Conservation (phyloP, 2,888 invertebrate species). For the Serrognathus titanus region DNA sequence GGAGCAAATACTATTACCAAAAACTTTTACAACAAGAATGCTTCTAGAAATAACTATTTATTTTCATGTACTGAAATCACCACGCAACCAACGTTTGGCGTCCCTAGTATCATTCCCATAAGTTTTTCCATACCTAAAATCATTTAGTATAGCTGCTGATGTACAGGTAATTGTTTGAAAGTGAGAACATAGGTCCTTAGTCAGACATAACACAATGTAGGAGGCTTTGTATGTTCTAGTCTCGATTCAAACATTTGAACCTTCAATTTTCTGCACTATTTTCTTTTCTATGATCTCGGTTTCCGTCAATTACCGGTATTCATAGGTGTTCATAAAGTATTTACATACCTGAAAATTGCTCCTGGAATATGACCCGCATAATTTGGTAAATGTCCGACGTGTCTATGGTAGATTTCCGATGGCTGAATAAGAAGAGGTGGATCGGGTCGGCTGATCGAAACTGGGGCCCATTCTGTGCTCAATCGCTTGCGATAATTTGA, state of each 20-base stretch:
- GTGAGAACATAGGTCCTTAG: too few species aligned
- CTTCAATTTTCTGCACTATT: too few species aligned
- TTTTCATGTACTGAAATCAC: slow-evolving; percentile 53
- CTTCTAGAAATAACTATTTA: too few species aligned
- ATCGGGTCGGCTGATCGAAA: slow-evolving; percentile 54
- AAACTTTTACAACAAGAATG: too few species aligned
- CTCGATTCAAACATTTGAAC: too few species aligned
- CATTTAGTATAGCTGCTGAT: slow-evolving; percentile 1
- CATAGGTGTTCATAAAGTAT: slow-evolving; percentile 16
- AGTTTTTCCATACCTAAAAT: slow-evolving; percentile 67
- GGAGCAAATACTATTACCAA: too few species aligned
- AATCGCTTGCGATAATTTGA: slow-evolving; percentile 69
- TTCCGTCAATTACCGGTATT: background rate
- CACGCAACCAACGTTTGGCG: slow-evolving; percentile 70
- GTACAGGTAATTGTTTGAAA: background rate
- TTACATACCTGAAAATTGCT: slow-evolving; percentile 59
- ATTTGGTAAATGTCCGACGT: slow-evolving; percentile 71
- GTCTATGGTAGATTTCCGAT: slow-evolving; percentile 68
- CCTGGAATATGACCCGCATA: slow-evolving; percentile 80
- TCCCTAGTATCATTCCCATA: slow-evolving; percentile 71
- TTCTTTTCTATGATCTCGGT: background rate
- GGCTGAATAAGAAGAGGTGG: slow-evolving; percentile 52
- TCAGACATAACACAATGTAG: too few species aligned
- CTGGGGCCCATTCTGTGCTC: slow-evolving; percentile 74
- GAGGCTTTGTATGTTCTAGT: too few species aligned